Base-by-base conservation (phyloP, 2,797 vertebrate genomes). In the Crenichthys baileyi region DNA sequence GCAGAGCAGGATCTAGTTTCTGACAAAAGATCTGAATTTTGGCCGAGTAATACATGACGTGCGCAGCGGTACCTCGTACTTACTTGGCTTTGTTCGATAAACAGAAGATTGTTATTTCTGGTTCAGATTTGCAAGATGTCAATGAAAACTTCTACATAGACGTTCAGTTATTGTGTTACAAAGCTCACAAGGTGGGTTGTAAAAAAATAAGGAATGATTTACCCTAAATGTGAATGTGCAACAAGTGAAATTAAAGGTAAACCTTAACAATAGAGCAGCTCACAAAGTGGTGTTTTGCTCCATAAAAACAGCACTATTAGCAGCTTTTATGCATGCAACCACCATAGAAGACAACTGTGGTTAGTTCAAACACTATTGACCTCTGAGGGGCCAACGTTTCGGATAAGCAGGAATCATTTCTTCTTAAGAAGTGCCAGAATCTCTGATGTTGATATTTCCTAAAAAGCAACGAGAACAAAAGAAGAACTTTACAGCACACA, bases 21-120 rank as follows among this genome's bases (percentile, higher is more conserved):
- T 90, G 91, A 94, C 88, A 86, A 91, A 91, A 79, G 79, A 84
- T 88, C 65, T 0, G 15, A 78, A 84, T 75, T 85, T 82, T 70
- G 86, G 88, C 89, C 92, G 92, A 88, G 50, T 76, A 87, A 82
- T 79, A 87, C 87, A 91, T 90, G 79, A 89, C 79, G 85, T 61
- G 80, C 78, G 81, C 79, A 79, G 82, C 78, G 80, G 56, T 78
- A 73, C 77, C 76, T 82, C 81, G 79, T 65, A 79, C 80, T 87
- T 65, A 79, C 80, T 87, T 88, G 78, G 78, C 88, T 79, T 80
- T 70, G 16, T 73, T 87, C 55, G 53, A 81, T 83, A 85, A 92
- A 91, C 82, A 87, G 13, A 84, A 89, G 51, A 31, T 5, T 91
- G 80, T 90, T 87, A 87, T 92, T 94, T 81, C 79, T 90, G 86